Percentiles rank a stretch among this genome's conserved stretches.
These are phyloP conservation scores for Melolontha melolontha DNA, from an alignment of 2,888 invertebrate genomes.

Conservation along the genomic window DNA sequence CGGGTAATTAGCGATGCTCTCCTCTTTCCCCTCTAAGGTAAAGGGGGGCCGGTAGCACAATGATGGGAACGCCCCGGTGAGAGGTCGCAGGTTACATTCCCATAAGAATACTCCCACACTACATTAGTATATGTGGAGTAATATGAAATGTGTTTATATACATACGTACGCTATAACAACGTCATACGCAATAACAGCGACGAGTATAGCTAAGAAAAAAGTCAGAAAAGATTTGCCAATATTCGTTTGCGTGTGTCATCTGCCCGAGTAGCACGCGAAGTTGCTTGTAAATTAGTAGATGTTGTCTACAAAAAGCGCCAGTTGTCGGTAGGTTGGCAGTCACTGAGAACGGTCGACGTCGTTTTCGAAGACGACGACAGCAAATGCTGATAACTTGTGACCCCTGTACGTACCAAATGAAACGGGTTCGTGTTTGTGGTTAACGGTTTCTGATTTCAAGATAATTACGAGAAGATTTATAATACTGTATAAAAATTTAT, in stretches of 20 bases:
- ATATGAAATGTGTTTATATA: slow-evolving; percentile 40
- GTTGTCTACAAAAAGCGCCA: slow-evolving; percentile 28
- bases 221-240: slow-evolving; percentile 21
- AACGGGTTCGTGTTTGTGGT: slow-evolving; percentile 33
- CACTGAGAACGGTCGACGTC: slow-evolving; percentile 19
- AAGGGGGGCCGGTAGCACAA: slow-evolving; percentile 61
- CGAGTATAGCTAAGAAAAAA: background rate
- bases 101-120: slow-evolving; percentile 67
- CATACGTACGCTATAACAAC: slow-evolving; percentile 4
- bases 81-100: slow-evolving; percentile 66
- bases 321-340: slow-evolving; percentile 29
- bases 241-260: slow-evolving; percentile 36
- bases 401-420: slow-evolving; percentile 33
- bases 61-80: slow-evolving; percentile 66
- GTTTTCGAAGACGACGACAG: slow-evolving; percentile 22
- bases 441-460: slow-evolving; percentile 36
- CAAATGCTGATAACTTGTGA: slow-evolving; percentile 34
- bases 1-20: slow-evolving; percentile 62
- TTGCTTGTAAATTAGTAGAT: slow-evolving; percentile 28
- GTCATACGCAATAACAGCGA: slow-evolving; percentile 39
- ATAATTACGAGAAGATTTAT: slow-evolving; percentile 35
- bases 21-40: slow-evolving; percentile 49
- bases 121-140: slow-evolving; percentile 58
- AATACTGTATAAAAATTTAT: background rate
- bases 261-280: slow-evolving; percentile 23